A percentile compares a stretch with the other conserved stretches of the same genome.
These are phyloP conservation scores for Acrocyrtus sp. DNA, from an alignment of 2,888 invertebrate genomes.

Conservation along the genomic window DNA sequence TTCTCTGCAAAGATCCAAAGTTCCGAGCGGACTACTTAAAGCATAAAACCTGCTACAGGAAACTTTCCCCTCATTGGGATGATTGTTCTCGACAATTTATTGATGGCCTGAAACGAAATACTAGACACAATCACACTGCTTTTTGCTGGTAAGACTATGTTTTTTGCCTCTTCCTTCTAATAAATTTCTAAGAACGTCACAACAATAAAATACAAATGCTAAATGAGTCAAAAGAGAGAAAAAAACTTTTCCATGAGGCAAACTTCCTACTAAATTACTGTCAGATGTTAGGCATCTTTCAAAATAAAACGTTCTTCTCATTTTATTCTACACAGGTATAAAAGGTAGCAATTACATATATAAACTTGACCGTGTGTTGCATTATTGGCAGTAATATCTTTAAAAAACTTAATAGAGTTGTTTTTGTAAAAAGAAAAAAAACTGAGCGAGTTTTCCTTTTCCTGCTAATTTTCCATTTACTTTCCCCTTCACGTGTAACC, in stretches of 20 bases:
- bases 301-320: not conserved
- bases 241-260: not conserved
- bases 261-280: not conserved
- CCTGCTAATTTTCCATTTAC: not conserved
- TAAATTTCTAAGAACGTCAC: too few species aligned
- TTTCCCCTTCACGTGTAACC: not conserved
- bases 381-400: too few species aligned
- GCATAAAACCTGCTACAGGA: constrained; percentile 43
- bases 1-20: constrained; percentile 49
- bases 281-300: not conserved
- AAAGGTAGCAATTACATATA: too few species aligned
- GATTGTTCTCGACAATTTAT: constrained; percentile 51
- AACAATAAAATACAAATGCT: not conserved
- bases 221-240: not conserved
- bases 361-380: too few species aligned
- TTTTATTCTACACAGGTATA: too few species aligned
- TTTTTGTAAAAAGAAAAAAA: too few species aligned
- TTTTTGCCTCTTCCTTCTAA: too few species aligned
- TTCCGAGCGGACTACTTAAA: constrained; percentile 48
- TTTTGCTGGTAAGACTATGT: constrained; percentile 52
- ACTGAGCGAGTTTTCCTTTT: not conserved
- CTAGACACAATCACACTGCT: constrained; percentile 34
- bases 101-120: constrained; percentile 33
- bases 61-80: constrained; percentile 49
- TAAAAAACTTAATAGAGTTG: too few species aligned